Evolutionary conservation across 2,113 vertebrate genomes (phyloP), one percentile per base, ranked within the genome.

Genomic region (Lota lota): DNA sequence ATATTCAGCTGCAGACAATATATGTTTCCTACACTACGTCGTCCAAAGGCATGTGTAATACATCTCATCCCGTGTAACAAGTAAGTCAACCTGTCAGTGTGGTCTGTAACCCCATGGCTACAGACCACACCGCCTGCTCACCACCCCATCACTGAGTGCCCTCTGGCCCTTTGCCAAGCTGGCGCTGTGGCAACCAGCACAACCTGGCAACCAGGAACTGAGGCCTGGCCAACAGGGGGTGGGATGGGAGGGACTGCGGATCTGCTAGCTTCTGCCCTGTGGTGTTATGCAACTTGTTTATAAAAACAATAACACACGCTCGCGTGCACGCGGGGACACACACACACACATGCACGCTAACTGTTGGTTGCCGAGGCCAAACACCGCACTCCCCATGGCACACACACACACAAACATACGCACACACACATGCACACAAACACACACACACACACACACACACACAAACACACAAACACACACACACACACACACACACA

Each of bases 281-380:
- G 82, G 71, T 79, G 75, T 90, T 87, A 85, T 66, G 79, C 83
- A 87, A 89, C 80, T 83, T 79, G 51, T 66, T 66, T 66, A 28
- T 54, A 66, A 54, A 33, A 66, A 66, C 64, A 66, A 57, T 66
- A 64, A 50, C 67, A 62, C 67, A 68, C 76, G 77, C 76, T 72
- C 67, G 79, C 72, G 69, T 79, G 82, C 80, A 67, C 75, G 4
- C 67, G 76, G 22, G 18, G 21, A 36, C 53, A 21, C 22, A 58
- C 66, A 59, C 18, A 14, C 51, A 67, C 22, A 57, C 47, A 54
- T 50, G 36, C 36, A 40, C 36, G 36, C 36, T 40, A 40, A 40
- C 36, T 40, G 11, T 40, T 1, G 36, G 36, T 40, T 40, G 36
- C 8, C 11, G 36, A 40, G 36, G 36, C 36, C 0, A 24, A 7